Evolutionary conservation across 2,113 vertebrate genomes (phyloP).

Genomic region (Paracanthobrama guichenoti): DNA sequence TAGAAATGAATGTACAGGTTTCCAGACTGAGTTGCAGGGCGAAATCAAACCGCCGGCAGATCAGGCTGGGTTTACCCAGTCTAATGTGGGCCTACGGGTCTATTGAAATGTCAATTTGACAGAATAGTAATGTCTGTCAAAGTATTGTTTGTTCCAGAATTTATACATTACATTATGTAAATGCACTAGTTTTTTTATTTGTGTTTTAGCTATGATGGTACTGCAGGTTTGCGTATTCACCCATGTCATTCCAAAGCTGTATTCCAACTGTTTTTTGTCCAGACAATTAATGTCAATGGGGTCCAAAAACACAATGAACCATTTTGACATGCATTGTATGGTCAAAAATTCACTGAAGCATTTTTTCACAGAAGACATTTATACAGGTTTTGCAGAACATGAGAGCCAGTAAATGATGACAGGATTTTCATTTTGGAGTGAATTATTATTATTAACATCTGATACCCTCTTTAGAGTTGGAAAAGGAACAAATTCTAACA

Average conservation of each 20-base stretch:
- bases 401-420: background rate
- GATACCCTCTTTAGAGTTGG: background rate
- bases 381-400: background rate
- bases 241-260: background rate
- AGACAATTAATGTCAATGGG: background rate
- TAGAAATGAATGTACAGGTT: no score
- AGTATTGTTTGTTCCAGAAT: background rate
- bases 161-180: background rate
- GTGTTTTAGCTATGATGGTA: background rate
- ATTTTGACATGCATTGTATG: background rate
- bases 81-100: background rate
- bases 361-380: background rate
- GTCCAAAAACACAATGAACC: no score
- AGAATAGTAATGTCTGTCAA: background rate
- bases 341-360: no score
- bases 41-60: no score
- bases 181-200: background rate
- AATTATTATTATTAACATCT: background rate
- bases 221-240: background rate
- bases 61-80: no score
- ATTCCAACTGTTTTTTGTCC: background rate
- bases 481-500: background rate
- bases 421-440: background rate
- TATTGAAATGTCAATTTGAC: background rate
- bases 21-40: no score